A percentile compares a stretch with the other conserved stretches of the same genome.
These are phyloP conservation scores for Drosophila setosimentum DNA, from an alignment of 2,888 invertebrate species.

Conservation along the genomic window DNA sequence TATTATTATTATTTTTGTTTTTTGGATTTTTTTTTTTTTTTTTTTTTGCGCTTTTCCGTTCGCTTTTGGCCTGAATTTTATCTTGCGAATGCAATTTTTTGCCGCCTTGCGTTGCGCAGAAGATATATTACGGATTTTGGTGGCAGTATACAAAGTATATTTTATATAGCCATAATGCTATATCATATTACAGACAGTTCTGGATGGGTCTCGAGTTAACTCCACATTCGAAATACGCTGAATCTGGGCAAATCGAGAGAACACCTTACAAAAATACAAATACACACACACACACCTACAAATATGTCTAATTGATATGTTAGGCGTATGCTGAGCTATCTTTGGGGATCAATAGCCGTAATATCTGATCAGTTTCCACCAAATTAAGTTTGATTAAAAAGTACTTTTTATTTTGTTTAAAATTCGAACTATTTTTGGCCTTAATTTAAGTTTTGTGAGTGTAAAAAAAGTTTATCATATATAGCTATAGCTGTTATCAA, in stretches of 20 bases:
- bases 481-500: neutral
- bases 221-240: conserved; percentile 56
- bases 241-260: conserved; percentile 62
- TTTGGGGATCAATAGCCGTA: conserved; percentile 3
- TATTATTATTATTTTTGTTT: too few species aligned
- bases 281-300: neutral
- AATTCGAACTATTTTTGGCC: neutral
- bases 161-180: conserved; percentile 33
- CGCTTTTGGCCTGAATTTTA: conserved; percentile 73
- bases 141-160: conserved; percentile 10
- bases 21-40: neutral
- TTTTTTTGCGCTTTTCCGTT: conserved; percentile 47
- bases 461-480: neutral
- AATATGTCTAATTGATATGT: neutral
- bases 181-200: conserved; percentile 63
- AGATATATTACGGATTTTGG: conserved; percentile 51
- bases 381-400: neutral
- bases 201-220: conserved; percentile 41
- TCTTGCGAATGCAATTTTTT: conserved; percentile 74
- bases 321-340: neutral
- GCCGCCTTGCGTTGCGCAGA: conserved; percentile 51
- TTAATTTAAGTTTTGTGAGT: neutral
- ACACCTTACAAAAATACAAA: conserved; percentile 8
- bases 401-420: neutral
- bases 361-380: conserved; percentile 1